These are phyloP conservation scores for Chesias legatella DNA, from an alignment of 2,888 invertebrate genomes.

Conservation along the genomic window DNA sequence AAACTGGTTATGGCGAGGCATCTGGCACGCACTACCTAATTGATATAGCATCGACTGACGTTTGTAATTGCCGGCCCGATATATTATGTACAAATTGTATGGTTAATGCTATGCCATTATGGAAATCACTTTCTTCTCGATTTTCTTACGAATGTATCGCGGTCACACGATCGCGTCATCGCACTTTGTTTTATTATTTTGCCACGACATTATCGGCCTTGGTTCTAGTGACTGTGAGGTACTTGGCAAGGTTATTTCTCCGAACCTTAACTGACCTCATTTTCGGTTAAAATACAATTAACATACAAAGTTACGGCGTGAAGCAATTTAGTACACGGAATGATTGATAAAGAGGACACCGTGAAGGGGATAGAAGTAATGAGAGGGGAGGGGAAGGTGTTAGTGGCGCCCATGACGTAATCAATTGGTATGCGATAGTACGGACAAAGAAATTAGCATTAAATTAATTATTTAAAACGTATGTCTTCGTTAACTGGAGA, in stretches of 20 bases:
- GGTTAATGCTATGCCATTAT: conserved; percentile 22
- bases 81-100: conserved; percentile 25
- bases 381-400: conserved; percentile 28
- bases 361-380: conserved; percentile 32
- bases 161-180: conserved; percentile 11
- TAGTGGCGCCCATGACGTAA: conserved; percentile 64
- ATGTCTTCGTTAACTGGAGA: conserved; percentile 16
- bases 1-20: conserved; percentile 72
- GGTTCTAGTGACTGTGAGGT: conserved; percentile 27
- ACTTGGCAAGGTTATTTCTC: conserved; percentile 37
- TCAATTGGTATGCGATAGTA: conserved; percentile 63
- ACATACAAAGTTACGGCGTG: conserved; percentile 29
- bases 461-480: conserved; percentile 32
- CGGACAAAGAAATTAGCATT: conserved; percentile 55
- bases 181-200: conserved; percentile 16
- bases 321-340: conserved; percentile 38
- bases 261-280: conserved; percentile 43
- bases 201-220: conserved; percentile 26
- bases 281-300: conserved; percentile 36
- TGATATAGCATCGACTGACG: conserved; percentile 65
- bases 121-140: conserved; percentile 18
- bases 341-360: conserved; percentile 55
- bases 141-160: neutral
- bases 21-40: conserved; percentile 75
- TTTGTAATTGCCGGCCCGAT: conserved; percentile 48